Conservation (phyloP, 2,113 vertebrate species). For the Galeopterus variegatus region DNA sequence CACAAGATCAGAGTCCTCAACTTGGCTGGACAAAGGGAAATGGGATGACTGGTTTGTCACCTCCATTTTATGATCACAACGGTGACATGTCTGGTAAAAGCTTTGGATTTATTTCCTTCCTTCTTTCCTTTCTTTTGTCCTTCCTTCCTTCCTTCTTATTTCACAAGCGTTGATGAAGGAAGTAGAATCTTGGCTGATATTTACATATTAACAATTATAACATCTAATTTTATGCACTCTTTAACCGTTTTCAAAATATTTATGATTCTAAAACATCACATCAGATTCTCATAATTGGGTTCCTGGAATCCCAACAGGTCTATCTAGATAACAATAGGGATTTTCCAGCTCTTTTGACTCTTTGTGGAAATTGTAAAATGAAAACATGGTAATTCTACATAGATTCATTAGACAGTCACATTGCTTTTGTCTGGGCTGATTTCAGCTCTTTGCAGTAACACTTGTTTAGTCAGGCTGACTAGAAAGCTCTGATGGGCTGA, state of each 20-base stretch:
- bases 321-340: not conserved
- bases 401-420: not conserved
- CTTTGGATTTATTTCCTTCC: not conserved
- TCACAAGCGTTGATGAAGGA: not conserved
- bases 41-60: conserved; percentile 74
- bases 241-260: conserved; percentile 21
- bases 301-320: not conserved
- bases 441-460: not conserved
- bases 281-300: not conserved
- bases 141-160: not conserved
- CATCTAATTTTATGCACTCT: conserved; percentile 1
- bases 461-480: not conserved
- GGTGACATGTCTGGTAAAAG: conserved; percentile 90
- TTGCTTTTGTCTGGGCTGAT: not conserved
- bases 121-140: not conserved
- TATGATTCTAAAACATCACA: not conserved
- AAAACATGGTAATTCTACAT: not conserved
- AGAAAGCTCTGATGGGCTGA: not conserved
- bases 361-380: conserved; percentile 17
- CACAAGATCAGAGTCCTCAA: conserved; percentile 76
- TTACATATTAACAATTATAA: not conserved
- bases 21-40: conserved; percentile 90
- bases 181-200: not conserved
- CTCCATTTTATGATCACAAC: conserved; percentile 87
- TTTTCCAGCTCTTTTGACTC: conserved; percentile 20